Percentiles rank a stretch among this genome's conserved stretches.
These are phyloP conservation scores for Heteractis magnifica DNA, from an alignment of 92 coral and sea anemone genomes.

Conservation along the genomic window DNA sequence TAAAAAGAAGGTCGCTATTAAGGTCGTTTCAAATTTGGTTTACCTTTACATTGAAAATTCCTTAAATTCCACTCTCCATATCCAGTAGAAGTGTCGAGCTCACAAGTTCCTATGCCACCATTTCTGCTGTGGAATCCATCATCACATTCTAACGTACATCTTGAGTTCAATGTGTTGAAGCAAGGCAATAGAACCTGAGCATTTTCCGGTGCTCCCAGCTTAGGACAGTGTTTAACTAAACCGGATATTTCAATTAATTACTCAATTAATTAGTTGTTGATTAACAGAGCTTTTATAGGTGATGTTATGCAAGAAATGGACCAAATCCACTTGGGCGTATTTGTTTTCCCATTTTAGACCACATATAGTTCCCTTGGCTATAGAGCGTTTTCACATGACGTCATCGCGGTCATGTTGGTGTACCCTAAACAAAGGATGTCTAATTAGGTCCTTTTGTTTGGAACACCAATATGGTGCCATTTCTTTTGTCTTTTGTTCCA, in stretches of 20 bases:
- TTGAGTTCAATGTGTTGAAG: constrained; percentile 17
- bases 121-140: constrained; percentile 28
- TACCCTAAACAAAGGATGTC: too few relatives aligned
- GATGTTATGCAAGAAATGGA: background rate
- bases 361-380: too few relatives aligned
- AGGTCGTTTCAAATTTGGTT: background rate
- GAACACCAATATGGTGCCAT: too few relatives aligned
- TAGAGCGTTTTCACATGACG: too few relatives aligned
- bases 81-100: constrained; percentile 4
- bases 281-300: background rate
- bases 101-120: constrained; percentile 30
- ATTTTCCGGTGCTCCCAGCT: constrained; percentile 27
- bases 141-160: constrained; percentile 26
- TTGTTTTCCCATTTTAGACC: too few relatives aligned
- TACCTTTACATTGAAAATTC: constrained; percentile 36
- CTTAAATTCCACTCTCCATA: constrained; percentile 26
- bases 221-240: constrained; percentile 33
- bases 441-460: too few relatives aligned
- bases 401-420: too few relatives aligned
- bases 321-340: too few relatives aligned
- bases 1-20: too few relatives aligned
- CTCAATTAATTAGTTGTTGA: background rate
- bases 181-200: constrained; percentile 37
- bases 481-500: too few relatives aligned
- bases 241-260: too few relatives aligned